These are phyloP conservation scores for Osmerus eperlanus DNA, from an alignment of 2,113 vertebrate species.

Conservation along the genomic window DNA sequence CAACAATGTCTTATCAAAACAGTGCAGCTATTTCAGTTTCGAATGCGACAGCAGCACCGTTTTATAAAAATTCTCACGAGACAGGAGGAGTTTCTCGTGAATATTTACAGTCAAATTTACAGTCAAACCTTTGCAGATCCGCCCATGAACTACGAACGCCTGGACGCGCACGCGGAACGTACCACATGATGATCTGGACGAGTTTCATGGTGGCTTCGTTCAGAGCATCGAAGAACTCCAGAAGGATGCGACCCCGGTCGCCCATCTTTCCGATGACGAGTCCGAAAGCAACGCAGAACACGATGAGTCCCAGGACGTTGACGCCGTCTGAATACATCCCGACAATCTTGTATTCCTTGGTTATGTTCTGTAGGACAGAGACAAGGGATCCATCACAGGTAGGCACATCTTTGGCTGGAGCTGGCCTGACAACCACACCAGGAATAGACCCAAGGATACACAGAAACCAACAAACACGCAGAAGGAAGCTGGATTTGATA, in stretches of 20 bases:
- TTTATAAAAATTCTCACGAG: no score
- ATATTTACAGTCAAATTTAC: no score
- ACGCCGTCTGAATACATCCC: slow-evolving; percentile 87
- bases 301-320: slow-evolving; percentile 91
- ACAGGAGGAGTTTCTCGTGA: no score
- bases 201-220: slow-evolving; percentile 97
- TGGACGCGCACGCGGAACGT: slow-evolving; percentile 1
- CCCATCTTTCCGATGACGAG: slow-evolving; percentile 97
- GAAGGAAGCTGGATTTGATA: no score
- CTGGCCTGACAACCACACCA: no score
- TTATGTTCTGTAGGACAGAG: slow-evolving; percentile 78
- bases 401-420: background rate
- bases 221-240: slow-evolving; percentile 95
- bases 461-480: no score
- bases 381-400: slow-evolving; percentile 53
- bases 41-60: no score
- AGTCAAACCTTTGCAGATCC: no score
- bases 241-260: slow-evolving; percentile 86
- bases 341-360: slow-evolving; percentile 83
- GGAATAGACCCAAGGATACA: no score
- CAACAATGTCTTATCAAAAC: background rate
- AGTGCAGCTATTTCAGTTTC: no score
- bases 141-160: no score
- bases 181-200: slow-evolving; percentile 98
- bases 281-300: slow-evolving; percentile 95